Conservation (phyloP, 2,113 vertebrate species). For the Gorsachius goisagi region DNA sequence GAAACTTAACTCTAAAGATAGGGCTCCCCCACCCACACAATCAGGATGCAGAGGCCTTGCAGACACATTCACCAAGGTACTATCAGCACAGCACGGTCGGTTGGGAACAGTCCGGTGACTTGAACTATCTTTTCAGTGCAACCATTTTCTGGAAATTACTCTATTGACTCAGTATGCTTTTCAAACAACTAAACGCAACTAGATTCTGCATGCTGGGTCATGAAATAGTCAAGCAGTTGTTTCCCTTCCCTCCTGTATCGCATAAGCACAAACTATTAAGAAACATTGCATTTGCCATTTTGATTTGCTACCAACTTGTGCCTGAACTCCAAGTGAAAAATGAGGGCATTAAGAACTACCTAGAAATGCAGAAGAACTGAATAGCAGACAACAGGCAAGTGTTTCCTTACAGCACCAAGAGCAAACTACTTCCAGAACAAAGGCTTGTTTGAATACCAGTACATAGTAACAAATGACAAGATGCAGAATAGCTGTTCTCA, state of each 20-base stretch:
- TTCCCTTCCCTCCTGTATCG: neutral
- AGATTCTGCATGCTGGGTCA: neutral
- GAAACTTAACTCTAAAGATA: neutral
- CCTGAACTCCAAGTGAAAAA: neutral
- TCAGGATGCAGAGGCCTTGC: neutral
- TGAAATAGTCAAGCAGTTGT: neutral
- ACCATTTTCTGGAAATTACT: neutral
- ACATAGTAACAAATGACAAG: neutral
- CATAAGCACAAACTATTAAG: neutral
- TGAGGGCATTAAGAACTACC: neutral
- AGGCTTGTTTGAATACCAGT: neutral
- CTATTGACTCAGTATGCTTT: neutral
- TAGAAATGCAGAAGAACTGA: neutral
- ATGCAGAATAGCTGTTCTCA: neutral
- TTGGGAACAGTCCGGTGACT: neutral
- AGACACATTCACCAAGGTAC: neutral
- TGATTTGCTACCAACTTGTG: neutral
- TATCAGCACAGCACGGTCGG: neutral
- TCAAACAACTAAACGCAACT: neutral
- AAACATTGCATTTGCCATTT: neutral
- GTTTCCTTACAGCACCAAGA: neutral
- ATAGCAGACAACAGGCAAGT: neutral
- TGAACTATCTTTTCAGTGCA: neutral
- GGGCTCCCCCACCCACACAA: neutral
- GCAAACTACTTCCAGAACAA: neutral